These are phyloP conservation scores for Vanessa tameamea DNA, from an alignment of 1,140 invertebrate genomes.

Conservation along the genomic window DNA sequence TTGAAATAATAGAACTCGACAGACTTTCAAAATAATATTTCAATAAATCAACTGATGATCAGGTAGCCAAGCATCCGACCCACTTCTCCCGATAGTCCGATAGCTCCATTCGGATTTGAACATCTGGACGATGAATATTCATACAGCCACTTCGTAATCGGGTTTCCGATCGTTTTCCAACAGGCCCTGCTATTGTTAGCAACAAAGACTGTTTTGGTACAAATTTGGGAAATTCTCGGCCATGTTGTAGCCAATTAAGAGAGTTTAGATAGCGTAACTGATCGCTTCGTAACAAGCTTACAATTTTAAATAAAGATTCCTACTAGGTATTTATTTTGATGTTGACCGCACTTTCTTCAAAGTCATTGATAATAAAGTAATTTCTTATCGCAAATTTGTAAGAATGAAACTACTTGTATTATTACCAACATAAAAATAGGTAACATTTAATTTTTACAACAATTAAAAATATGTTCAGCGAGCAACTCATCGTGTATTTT, in stretches of 20 bases:
- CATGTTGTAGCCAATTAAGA: constrained; percentile 27
- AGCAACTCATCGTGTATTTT: too few relatives aligned
- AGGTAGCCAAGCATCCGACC: neutral
- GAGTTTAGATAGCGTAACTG: constrained; percentile 24
- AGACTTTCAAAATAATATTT: neutral
- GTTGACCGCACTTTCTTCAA: neutral
- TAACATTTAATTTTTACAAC: too few relatives aligned
- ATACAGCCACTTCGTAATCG: constrained; percentile 29
- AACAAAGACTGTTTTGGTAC: constrained; percentile 33
- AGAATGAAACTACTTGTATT: neutral
- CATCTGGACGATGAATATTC: constrained; percentile 35
- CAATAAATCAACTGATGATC: constrained; percentile 22
- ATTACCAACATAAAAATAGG: too few relatives aligned
- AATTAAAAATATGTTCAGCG: too few relatives aligned
- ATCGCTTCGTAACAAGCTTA: constrained; percentile 20
- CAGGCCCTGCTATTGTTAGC: constrained; percentile 27
- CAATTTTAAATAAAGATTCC: neutral
- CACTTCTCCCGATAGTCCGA: constrained; percentile 15
- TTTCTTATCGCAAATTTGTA: too few relatives aligned
- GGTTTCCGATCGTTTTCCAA: constrained; percentile 30
- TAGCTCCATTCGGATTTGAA: constrained; percentile 17
- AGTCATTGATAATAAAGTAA: neutral
- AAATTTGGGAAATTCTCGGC: constrained; percentile 23
- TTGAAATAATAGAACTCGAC: neutral
- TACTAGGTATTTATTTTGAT: neutral